These are phyloP conservation scores for Heteromurus nitidus DNA, from an alignment of 2,888 invertebrate genomes.

Conservation along the genomic window DNA sequence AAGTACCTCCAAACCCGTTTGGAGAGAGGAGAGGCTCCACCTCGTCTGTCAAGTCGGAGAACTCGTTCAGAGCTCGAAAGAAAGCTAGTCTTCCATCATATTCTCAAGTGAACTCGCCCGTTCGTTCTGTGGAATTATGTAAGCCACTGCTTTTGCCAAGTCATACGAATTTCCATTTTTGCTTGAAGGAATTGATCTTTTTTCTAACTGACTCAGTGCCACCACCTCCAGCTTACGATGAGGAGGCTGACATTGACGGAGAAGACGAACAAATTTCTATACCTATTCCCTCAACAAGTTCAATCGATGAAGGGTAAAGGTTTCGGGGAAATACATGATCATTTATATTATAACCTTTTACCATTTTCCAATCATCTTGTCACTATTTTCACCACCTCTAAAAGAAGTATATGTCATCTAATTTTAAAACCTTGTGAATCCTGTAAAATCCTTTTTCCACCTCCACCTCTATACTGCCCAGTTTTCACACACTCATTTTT, in stretches of 20 bases:
- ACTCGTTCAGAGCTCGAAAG: conserved; percentile 12
- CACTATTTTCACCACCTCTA: neutral
- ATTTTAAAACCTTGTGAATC: neutral
- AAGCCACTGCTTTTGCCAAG: neutral
- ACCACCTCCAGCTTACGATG: conserved; percentile 43
- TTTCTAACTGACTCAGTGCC: conserved; percentile 16
- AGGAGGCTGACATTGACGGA: conserved; percentile 31
- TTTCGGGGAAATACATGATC: neutral
- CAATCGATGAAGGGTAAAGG: conserved; percentile 42
- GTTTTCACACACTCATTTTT: too few species aligned
- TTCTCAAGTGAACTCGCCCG: conserved; percentile 49
- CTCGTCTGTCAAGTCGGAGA: conserved; percentile 17
- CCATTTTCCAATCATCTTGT: neutral
- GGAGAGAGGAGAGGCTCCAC: conserved; percentile 22
- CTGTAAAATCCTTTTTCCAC: too few species aligned
- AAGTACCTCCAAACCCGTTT: conserved; percentile 31
- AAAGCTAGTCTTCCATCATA: conserved; percentile 38
- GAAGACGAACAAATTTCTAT: conserved; percentile 36
- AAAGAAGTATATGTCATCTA: neutral
- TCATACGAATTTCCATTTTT: neutral
- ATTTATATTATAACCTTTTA: too few species aligned
- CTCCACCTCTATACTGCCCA: too few species aligned
- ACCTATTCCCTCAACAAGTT: conserved; percentile 32
- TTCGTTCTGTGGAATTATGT: conserved; percentile 25
- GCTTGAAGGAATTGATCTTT: too few species aligned